These are phyloP conservation scores for Aurelia coerulea DNA, from an alignment of 30 jellyfish, hydroid and myxozoan genomes.

Conservation along the genomic window DNA sequence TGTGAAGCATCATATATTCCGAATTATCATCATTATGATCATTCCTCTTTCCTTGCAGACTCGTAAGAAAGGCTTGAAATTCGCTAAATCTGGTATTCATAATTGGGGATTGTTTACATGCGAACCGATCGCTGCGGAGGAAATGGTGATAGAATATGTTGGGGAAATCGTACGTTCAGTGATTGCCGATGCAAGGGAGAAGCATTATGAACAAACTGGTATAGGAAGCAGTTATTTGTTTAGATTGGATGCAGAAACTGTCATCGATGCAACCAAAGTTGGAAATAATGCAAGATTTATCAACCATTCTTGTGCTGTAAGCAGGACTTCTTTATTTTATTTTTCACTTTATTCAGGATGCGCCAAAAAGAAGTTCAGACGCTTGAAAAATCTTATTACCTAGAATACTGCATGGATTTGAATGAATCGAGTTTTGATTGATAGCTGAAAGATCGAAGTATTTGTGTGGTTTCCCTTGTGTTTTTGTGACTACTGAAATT, in stretches of 20 bases:
- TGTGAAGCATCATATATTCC: no score
- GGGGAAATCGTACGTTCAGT: constrained; percentile 94
- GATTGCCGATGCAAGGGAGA: constrained; percentile 98
- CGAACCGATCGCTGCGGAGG: constrained; percentile 99
- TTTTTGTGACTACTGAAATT: no score
- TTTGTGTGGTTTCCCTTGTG: no score
- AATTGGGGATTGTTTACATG: constrained; percentile 99
- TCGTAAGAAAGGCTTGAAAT: constrained; percentile 94
- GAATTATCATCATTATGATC: no score
- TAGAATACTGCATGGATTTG: no score
- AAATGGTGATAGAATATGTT: constrained; percentile 97
- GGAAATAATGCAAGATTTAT: constrained; percentile 99
- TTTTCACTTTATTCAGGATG: no score
- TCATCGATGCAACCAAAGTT: constrained; percentile 96
- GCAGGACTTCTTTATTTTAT: background rate
- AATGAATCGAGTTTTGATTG: no score
- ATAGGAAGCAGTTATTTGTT: constrained; percentile 98
- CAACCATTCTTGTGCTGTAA: constrained; percentile 97
- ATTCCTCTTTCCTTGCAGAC: constrained; percentile 39
- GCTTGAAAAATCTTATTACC: no score
- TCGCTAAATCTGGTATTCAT: constrained; percentile 97
- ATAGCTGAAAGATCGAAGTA: no score
- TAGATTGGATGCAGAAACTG: constrained; percentile 97
- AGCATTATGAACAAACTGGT: constrained; percentile 95
- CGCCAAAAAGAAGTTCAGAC: no score